Evolutionary conservation across 1,140 invertebrate species (phyloP), one percentile per base, ranked within the genome.

Genomic region (Metaphire vulgaris): DNA sequence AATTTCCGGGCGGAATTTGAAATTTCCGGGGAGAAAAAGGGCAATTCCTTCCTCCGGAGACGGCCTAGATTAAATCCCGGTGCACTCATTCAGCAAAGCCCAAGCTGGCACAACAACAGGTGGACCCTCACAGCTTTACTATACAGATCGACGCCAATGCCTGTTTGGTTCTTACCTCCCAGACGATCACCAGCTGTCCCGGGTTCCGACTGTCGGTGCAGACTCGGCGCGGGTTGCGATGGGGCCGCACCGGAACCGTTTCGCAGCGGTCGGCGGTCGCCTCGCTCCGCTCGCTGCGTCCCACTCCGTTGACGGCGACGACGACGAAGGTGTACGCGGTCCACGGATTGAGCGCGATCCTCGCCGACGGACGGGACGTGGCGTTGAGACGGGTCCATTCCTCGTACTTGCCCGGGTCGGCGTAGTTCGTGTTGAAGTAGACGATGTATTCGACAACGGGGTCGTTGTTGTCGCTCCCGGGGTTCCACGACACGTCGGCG

Each of bases 301-400:
- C 97, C 80, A 98, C 95, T 87, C 96, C 96, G 86, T 99, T 99
- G 82, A 90, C 90, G 0, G 96, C 95, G 67, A 95, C 89, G 0
- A 99, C 93, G 66, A 96, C 88, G 90, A 97, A 99, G 0, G 96
- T 98, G 83, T 98, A 99, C 86, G 98, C 98, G 0, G 94, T 90
- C 92, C 93, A 97, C 0, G 96, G 95, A 30, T 26, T 33, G 33
- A 72, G 78, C 41, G 2, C n/a, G 16, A 78, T 41, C 29, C 26
- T 16, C 26, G 30, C 21, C 28, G 28, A 30, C 16, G 6, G 16
- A 28, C 14, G 16, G 26, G 2, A 16, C 2, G 41, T 33, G 29
- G n/a, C 12, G 29, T 21, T 33, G 70, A 32, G 2, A 12, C 29
- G 14, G 33, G n/a, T 16, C 2, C 30, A 12, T 16, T 33, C 16